phyloP scores from a whole-genome alignment of 2,888 invertebrate species.

The Andrena minutula region DNA sequence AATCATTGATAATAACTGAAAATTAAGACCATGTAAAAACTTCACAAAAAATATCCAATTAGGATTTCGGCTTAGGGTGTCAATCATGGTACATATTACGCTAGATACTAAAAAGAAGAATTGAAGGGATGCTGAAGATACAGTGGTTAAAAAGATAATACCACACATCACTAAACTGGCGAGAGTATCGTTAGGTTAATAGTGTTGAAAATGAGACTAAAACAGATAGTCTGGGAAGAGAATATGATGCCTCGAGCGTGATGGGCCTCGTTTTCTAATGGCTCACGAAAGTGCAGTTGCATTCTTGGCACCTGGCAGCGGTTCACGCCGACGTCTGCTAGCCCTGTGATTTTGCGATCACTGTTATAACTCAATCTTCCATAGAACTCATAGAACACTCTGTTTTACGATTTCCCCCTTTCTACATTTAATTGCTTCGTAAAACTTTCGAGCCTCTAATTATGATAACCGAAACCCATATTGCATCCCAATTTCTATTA shows the following conservation, averaged over 20 bases:
- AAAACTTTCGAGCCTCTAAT: slow-evolving; percentile 6
- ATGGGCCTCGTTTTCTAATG: slow-evolving; percentile 20
- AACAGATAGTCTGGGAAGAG: slow-evolving; percentile 12
- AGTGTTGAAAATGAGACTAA: neutral
- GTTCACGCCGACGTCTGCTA: slow-evolving; percentile 20
- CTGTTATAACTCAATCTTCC: slow-evolving; percentile 71
- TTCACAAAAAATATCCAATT: no score
- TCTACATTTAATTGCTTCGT: neutral
- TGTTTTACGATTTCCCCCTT: slow-evolving; percentile 38
- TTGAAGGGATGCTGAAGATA: neutral
- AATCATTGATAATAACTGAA: no score
- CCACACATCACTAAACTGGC: neutral
- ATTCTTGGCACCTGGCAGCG: slow-evolving; percentile 51
- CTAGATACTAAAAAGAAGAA: no score
- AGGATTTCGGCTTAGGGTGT: no score
- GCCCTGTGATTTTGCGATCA: slow-evolving; percentile 59
- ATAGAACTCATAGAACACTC: slow-evolving; percentile 12
- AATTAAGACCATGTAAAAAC: no score
- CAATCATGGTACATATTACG: no score
- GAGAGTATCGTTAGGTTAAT: neutral
- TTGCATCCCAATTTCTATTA: neutral
- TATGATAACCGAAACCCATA: neutral
- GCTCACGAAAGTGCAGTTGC: slow-evolving; percentile 42
- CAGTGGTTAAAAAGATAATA: neutral
- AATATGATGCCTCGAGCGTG: slow-evolving; percentile 13